phyloP scores from a whole-genome alignment of 2,888 invertebrate genomes.

The Macaria notata region DNA sequence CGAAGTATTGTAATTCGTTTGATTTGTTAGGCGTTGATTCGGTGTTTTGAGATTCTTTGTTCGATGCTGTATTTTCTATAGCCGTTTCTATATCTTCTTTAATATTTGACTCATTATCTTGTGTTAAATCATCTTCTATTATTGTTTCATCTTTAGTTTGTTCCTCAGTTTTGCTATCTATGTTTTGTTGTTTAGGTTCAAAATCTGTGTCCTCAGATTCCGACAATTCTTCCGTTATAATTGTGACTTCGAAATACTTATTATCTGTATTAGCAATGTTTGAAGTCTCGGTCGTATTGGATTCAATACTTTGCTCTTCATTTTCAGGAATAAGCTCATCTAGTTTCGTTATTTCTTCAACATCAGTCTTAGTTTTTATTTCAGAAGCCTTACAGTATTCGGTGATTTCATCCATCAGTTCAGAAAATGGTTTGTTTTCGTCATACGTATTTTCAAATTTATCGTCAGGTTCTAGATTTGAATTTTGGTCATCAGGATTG shows the following conservation, averaged over 20 bases:
- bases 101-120: neutral
- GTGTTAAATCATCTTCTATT: constrained; percentile 1
- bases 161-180: constrained; percentile 7
- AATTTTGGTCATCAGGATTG: constrained; percentile 4
- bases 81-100: constrained; percentile 10
- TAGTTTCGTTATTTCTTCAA: constrained; percentile 10
- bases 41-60: constrained; percentile 1
- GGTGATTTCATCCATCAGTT: constrained; percentile 44
- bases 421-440: constrained; percentile 46
- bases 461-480: constrained; percentile 8
- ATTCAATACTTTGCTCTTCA: constrained; percentile 13
- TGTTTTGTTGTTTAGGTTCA: constrained; percentile 13
- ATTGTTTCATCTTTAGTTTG: neutral
- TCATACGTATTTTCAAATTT: constrained; percentile 29
- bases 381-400: constrained; percentile 43
- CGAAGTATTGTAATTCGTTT: constrained; percentile 54
- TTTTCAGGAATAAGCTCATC: constrained; percentile 12
- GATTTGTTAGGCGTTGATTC: constrained; percentile 16
- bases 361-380: constrained; percentile 31
- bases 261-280: constrained; percentile 2
- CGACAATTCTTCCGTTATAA: constrained; percentile 61
- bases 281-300: neutral
- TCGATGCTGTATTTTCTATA: constrained; percentile 7
- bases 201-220: constrained; percentile 49
- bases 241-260: constrained; percentile 50